Evolutionary conservation across 2,797 vertebrate genomes (phyloP).

Genomic region (Poeciliopsis gracilis): DNA sequence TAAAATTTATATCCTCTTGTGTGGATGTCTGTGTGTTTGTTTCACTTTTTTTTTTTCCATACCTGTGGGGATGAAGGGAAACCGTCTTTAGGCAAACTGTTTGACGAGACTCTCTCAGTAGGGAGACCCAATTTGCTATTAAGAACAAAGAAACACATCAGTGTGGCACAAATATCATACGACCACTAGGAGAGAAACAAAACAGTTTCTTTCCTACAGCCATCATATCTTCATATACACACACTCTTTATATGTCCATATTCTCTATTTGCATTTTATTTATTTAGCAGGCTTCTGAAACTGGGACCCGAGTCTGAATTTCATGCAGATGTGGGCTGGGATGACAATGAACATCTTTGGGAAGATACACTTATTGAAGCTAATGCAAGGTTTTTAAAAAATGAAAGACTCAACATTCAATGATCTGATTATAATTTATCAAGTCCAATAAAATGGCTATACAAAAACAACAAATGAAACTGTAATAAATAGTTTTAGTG

Average conservation of each 20-base stretch:
- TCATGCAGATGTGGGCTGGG: too few relatives aligned
- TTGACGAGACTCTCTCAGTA: slow-evolving; percentile 74
- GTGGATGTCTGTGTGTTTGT: background rate
- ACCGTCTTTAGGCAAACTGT: slow-evolving; percentile 80
- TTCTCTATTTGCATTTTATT: too few relatives aligned
- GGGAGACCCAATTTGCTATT: slow-evolving; percentile 87
- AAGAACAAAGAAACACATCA: slow-evolving; percentile 37
- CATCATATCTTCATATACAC: too few relatives aligned
- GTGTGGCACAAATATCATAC: background rate
- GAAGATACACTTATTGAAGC: background rate
- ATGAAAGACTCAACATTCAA: background rate
- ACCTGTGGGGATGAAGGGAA: slow-evolving; percentile 86
- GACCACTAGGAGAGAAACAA: background rate
- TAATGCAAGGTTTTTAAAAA: background rate
- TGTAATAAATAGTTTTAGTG: background rate
- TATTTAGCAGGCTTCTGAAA: too few relatives aligned
- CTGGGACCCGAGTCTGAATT: too few relatives aligned
- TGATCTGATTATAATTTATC: background rate
- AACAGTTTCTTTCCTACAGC: too few relatives aligned
- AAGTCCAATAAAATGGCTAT: background rate
- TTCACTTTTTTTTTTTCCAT: slow-evolving; percentile 24
- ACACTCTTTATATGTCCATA: too few relatives aligned
- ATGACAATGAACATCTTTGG: too few relatives aligned
- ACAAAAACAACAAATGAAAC: background rate
- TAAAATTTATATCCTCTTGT: background rate